Conservation (phyloP, 2,113 vertebrate genomes). For the Phyllostomus discolor region DNA sequence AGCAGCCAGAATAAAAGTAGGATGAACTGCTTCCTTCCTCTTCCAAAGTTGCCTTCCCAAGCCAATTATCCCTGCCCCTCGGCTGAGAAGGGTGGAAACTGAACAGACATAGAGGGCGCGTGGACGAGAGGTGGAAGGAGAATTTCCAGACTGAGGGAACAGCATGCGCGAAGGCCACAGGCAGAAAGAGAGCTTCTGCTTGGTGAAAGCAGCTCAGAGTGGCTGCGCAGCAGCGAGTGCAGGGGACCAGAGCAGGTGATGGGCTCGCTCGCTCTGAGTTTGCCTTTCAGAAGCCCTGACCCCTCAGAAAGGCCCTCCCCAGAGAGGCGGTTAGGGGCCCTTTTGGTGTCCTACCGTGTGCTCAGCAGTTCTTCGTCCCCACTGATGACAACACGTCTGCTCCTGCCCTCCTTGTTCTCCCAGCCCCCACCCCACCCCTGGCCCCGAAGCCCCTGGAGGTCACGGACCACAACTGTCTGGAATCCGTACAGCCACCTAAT, state of each 20-base stretch:
- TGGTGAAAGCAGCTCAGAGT: not conserved
- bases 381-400: fast-evolving
- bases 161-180: not conserved
- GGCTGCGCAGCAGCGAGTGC: not conserved
- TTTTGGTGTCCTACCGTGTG: not conserved
- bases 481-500: not conserved
- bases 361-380: not conserved
- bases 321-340: not conserved
- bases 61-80: not conserved
- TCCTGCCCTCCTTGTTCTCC: not conserved
- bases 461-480: not conserved
- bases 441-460: not conserved
- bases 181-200: not conserved
- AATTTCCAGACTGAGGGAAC: not conserved
- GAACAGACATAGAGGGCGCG: not conserved
- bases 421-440: no score
- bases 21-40: no score
- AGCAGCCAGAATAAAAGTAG: no score
- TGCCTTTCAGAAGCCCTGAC: not conserved
- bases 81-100: not conserved
- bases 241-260: not conserved
- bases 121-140: not conserved
- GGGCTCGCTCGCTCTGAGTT: not conserved
- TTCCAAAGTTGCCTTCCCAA: not conserved
- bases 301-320: not conserved